These are phyloP conservation scores for Oikopleura albicans DNA, from an alignment of 23 tunicate genomes.

Conservation along the genomic window DNA sequence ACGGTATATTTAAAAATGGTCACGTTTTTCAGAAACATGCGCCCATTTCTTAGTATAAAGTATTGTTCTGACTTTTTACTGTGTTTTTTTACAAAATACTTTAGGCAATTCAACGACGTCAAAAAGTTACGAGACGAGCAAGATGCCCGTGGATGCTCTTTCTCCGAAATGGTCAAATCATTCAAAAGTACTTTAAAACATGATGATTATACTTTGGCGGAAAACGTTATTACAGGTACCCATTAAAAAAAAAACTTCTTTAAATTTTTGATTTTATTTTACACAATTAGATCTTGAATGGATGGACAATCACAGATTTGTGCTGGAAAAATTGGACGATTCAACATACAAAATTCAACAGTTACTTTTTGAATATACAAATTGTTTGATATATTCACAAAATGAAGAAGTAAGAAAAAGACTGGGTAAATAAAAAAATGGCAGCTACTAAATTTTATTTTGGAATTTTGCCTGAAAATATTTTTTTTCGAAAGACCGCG, in stretches of 20 bases:
- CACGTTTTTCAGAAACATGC: too few relatives aligned
- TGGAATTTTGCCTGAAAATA: too few relatives aligned
- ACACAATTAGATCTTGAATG: conserved; percentile 7
- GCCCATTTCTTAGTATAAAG: too few relatives aligned
- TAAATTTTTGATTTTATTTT: neutral
- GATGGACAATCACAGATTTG: neutral
- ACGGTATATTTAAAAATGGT: too few relatives aligned
- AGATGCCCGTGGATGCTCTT: neutral
- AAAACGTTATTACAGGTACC: neutral
- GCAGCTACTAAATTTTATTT: too few relatives aligned
- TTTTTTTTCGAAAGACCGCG: too few relatives aligned
- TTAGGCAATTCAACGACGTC: conserved; percentile 1
- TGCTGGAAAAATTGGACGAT: neutral
- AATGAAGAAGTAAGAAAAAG: neutral
- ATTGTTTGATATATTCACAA: neutral
- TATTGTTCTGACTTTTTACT: too few relatives aligned
- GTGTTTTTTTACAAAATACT: too few relatives aligned
- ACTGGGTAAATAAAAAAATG: neutral
- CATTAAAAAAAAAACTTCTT: neutral
- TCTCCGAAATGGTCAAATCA: neutral
- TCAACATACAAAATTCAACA: conserved; percentile 9
- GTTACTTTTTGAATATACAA: neutral
- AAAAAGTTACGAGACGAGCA: conserved; percentile 8
- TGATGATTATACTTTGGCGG: conserved; percentile 1
- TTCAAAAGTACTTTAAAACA: neutral